Conservation (phyloP, 2,888 invertebrate species). For the Limulus polyphemus region DNA sequence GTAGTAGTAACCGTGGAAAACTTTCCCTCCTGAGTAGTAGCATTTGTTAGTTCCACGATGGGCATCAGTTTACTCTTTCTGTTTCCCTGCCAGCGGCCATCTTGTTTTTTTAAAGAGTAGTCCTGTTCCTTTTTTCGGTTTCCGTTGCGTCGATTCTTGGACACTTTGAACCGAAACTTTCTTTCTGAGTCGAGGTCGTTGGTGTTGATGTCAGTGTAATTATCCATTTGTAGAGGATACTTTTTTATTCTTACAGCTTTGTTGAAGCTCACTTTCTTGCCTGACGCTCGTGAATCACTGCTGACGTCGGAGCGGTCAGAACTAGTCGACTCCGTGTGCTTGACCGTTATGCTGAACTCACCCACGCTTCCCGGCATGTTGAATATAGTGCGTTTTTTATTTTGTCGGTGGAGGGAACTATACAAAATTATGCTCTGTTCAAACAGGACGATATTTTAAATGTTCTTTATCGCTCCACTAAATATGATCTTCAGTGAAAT, state of each 20-base stretch:
- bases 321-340: conserved; percentile 7
- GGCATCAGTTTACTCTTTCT: not conserved
- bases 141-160: conserved; percentile 15
- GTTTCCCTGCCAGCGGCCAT: not conserved
- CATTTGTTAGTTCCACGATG: not conserved
- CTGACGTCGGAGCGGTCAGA: conserved; percentile 13
- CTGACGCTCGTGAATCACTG: conserved; percentile 10
- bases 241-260: conserved; percentile 24
- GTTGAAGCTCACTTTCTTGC: conserved; percentile 25
- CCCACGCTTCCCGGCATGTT: conserved; percentile 15
- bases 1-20: not conserved
- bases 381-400: no score
- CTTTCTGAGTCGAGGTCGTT: conserved; percentile 12
- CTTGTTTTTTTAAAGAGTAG: not conserved
- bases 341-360: not conserved
- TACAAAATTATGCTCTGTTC: no score
- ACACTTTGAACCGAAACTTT: conserved; percentile 21
- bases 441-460: no score
- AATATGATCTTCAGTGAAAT: no score
- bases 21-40: not conserved
- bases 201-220: not conserved
- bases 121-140: not conserved
- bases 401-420: no score
- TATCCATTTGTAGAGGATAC: conserved; percentile 13
- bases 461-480: no score